These are phyloP conservation scores for Hippocampus kuda DNA, from an alignment of 2,797 vertebrate species.

Conservation along the genomic window DNA sequence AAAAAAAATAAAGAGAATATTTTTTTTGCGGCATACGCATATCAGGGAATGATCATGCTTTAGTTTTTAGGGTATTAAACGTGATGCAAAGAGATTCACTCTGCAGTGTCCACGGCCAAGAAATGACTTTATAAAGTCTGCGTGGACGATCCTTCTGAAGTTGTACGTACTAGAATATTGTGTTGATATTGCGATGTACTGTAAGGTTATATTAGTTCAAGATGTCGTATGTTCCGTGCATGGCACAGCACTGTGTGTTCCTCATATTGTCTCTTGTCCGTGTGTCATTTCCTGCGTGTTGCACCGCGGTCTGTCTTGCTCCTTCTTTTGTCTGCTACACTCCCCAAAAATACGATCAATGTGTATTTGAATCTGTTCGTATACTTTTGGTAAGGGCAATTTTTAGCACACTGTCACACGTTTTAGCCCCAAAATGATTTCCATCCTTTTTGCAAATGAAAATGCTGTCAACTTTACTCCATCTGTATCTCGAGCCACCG, in stretches of 20 bases:
- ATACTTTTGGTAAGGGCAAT: not conserved
- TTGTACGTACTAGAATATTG: not conserved
- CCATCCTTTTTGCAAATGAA: not conserved
- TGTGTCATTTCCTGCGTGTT: slow-evolving; percentile 30
- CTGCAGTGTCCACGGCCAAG: not conserved
- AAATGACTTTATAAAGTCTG: not conserved
- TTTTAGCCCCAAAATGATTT: not conserved
- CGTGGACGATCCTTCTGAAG: not conserved
- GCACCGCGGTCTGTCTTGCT: slow-evolving; percentile 40
- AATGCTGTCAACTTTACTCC: not conserved
- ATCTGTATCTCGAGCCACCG: not conserved
- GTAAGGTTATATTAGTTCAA: too few species aligned
- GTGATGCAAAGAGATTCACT: not conserved
- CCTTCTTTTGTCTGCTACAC: slow-evolving; percentile 13
- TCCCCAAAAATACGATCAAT: too few species aligned
- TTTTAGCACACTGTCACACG: not conserved
- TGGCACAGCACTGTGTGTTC: slow-evolving; percentile 26
- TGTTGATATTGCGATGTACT: not conserved
- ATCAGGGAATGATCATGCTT: too few species aligned
- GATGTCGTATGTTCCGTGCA: slow-evolving; percentile 26
- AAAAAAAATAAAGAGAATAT: not conserved
- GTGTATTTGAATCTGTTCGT: not conserved
- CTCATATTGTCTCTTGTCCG: slow-evolving; percentile 25
- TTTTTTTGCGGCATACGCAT: not conserved
- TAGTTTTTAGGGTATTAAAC: not conserved